Base-by-base conservation (phyloP, 2,797 vertebrate genomes). In the Sebastes matsubarae region DNA sequence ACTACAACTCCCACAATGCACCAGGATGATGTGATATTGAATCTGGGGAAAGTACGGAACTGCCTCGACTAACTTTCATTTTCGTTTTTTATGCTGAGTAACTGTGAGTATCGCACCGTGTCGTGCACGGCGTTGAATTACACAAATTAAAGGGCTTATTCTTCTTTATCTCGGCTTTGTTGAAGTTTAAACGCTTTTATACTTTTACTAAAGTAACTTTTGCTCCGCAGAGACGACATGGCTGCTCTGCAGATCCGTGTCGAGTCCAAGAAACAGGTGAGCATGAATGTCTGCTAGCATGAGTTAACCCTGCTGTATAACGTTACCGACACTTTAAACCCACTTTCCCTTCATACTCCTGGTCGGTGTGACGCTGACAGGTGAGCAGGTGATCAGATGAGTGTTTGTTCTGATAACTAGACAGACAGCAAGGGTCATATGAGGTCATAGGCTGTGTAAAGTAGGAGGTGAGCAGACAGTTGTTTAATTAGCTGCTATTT, bases 191-290 rank as follows among this genome's bases (percentile, higher is more conserved):
- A 30, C 14, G 10, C 8, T 13, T 77, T 54, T 8, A 18, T 46
- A n/a, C n/a, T n/a, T n/a, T n/a, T n/a, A n/a, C n/a, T 20, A 20
- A 59, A 59, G 58, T 3, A 25, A 46, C n/a, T 60, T 79, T 58
- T 46, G 9, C 1, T n/a, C 46, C 1, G 2, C 81, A 75, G 38
- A 78, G 57, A 25, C 82, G 88, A 85, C 54, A 96, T 96, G 96
- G 92, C 94, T 74, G 84, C 93, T 64, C 58, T 94, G 66, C 93
- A 88, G 52, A 89, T 95, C 70, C 84, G 83, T 18, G 84, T 90
- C 20, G 92, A 93, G 50, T 93, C 95, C 30, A 95, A 95, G 86
- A 95, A 95, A 85, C 92, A 96, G 95, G 96, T 96, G 85, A 91
- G 87, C 24, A 1, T 29, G 3, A 9, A 5, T 5, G 18, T 18